A percentile compares a stretch with the other conserved stretches of the same genome.
phyloP scores from a whole-genome alignment of 37 sponge, comb jelly and placozoan genomes.

The Oscarella lobularis region DNA sequence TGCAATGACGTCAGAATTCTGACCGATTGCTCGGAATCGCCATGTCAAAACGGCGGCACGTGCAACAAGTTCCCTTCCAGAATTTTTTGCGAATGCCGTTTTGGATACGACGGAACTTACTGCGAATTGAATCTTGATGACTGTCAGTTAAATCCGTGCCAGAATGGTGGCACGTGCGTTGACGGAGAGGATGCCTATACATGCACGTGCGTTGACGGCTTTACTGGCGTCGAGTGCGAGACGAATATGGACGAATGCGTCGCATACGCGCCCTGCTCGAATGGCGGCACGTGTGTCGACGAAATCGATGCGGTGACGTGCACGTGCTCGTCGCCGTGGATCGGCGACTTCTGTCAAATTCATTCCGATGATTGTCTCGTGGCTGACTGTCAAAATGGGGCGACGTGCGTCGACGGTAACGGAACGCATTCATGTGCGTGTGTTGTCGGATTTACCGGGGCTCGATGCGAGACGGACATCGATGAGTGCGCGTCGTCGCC shows the following conservation, averaged over 20 bases:
- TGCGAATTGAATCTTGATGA: background rate
- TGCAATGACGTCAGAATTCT: background rate
- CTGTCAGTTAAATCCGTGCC: background rate
- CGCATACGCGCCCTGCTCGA: background rate
- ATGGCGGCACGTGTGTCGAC: background rate
- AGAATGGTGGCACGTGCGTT: background rate
- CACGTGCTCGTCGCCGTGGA: background rate
- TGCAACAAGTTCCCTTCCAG: constrained; percentile 11
- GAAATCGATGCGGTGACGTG: background rate
- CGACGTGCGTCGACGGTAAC: background rate
- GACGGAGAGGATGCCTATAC: background rate
- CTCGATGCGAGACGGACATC: background rate
- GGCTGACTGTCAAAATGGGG: background rate
- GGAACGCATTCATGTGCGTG: background rate
- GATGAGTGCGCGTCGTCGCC: constrained; percentile 11
- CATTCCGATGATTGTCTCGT: background rate
- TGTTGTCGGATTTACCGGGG: background rate
- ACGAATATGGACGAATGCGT: background rate
- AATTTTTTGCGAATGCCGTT: background rate
- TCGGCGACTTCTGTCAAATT: background rate
- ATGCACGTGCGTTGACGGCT: background rate
- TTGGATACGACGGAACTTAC: too few species aligned
- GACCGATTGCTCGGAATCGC: constrained; percentile 33
- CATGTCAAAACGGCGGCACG: constrained; percentile 50
- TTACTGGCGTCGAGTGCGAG: background rate